A percentile compares a stretch with the other conserved stretches of the same genome.
Conservation (phyloP, 2,113 vertebrate genomes). For the Xiphias gladius region DNA sequence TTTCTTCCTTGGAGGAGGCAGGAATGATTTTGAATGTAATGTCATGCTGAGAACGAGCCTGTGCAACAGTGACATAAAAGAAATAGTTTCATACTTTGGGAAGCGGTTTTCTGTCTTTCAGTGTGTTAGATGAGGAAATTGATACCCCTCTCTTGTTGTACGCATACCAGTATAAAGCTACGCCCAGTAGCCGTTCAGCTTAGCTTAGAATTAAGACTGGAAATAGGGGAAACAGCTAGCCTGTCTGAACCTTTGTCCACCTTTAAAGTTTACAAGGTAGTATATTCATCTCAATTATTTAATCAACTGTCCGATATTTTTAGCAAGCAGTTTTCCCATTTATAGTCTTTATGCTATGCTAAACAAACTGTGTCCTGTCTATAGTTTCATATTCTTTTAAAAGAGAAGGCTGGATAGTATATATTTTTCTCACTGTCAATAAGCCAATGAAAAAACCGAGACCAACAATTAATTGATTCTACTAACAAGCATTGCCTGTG, state of each 20-base stretch:
- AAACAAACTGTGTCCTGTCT: too few relatives aligned
- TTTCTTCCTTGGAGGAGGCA: constrained; percentile 87
- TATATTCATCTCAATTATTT: too few relatives aligned
- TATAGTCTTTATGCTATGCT: too few relatives aligned
- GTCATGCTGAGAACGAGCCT: constrained; percentile 91
- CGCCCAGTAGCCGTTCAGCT: background rate
- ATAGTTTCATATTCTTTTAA: background rate
- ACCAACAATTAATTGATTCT: background rate
- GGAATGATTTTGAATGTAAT: constrained; percentile 96
- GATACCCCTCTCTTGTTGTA: background rate
- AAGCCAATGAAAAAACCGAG: background rate
- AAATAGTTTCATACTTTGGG: background rate
- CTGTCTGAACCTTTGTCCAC: background rate
- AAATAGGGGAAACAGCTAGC: background rate
- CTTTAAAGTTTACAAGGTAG: background rate
- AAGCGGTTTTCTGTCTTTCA: background rate
- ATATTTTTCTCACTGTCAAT: background rate
- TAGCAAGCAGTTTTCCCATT: too few relatives aligned
- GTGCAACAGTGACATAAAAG: constrained; percentile 5
- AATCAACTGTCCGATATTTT: background rate
- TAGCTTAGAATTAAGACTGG: background rate
- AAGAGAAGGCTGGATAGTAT: background rate
- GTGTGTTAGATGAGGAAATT: background rate
- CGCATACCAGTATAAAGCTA: background rate
- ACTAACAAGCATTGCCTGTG: background rate